phyloP scores from a whole-genome alignment of 2,888 invertebrate species.

The Maniola hyperantus region DNA sequence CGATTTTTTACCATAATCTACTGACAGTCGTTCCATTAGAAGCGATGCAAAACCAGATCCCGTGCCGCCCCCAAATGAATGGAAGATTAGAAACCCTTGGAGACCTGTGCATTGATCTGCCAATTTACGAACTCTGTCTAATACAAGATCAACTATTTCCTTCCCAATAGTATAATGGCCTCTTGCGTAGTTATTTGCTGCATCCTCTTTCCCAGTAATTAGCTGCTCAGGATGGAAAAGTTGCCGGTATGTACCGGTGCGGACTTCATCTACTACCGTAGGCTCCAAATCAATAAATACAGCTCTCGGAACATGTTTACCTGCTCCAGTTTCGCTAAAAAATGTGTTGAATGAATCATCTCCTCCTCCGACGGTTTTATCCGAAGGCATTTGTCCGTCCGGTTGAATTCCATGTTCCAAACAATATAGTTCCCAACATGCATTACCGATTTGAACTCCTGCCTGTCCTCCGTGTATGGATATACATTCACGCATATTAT shows the following conservation, averaged over 20 bases:
- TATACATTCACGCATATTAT: slow-evolving; percentile 74
- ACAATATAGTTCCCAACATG: slow-evolving; percentile 93
- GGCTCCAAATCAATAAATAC: slow-evolving; percentile 98
- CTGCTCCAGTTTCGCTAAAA: slow-evolving; percentile 96
- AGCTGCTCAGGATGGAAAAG: slow-evolving; percentile 98
- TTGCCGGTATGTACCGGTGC: slow-evolving; percentile 96
- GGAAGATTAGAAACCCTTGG: slow-evolving; percentile 96
- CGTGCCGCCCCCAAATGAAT: slow-evolving; percentile 96
- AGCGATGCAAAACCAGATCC: slow-evolving; percentile 97
- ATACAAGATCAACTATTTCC: slow-evolving; percentile 94
- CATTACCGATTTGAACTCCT: slow-evolving; percentile 93
- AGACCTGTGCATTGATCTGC: slow-evolving; percentile 95
- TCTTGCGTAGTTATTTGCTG: slow-evolving; percentile 98
- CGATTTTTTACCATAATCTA: slow-evolving; percentile 97
- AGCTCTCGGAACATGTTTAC: slow-evolving; percentile 96
- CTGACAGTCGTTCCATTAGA: slow-evolving; percentile 96
- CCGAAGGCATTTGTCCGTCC: slow-evolving; percentile 93
- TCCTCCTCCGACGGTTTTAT: slow-evolving; percentile 90
- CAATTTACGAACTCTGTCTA: slow-evolving; percentile 92
- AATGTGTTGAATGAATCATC: slow-evolving; percentile 98
- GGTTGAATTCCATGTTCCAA: slow-evolving; percentile 92
- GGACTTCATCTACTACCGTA: slow-evolving; percentile 96
- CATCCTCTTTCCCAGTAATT: slow-evolving; percentile 97
- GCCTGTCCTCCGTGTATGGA: slow-evolving; percentile 76
- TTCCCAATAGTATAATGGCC: slow-evolving; percentile 98